These are phyloP conservation scores for Dendrocopos noguchii DNA, from an alignment of 2,113 vertebrate species.

Conservation along the genomic window DNA sequence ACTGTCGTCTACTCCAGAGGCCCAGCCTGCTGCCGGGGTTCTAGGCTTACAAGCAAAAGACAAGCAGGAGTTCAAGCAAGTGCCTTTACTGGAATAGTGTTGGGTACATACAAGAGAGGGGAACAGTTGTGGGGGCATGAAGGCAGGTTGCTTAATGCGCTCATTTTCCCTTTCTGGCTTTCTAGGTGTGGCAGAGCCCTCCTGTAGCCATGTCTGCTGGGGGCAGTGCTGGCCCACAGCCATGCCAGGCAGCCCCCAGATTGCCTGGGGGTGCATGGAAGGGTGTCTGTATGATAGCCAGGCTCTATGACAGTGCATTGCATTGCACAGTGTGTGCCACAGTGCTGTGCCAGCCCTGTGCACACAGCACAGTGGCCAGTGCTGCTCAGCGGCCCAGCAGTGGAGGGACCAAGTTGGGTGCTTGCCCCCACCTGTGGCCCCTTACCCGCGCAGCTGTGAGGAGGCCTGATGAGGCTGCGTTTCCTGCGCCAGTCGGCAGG, in stretches of 20 bases:
- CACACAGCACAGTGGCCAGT: background rate
- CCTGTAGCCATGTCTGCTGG: background rate
- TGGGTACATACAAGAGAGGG: background rate
- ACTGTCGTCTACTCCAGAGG: fast-evolving
- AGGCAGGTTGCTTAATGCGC: background rate
- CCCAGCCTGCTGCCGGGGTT: fast-evolving
- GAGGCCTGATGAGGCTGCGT: fast-evolving
- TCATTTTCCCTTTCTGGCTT: background rate
- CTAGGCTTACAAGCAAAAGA: background rate
- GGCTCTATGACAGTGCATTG: background rate
- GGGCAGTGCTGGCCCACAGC: fast-evolving
- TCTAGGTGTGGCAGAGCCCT: background rate
- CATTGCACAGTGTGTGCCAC: fast-evolving
- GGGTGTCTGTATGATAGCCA: fast-evolving
- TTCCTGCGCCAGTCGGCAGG: background rate
- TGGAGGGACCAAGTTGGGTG: fast-evolving
- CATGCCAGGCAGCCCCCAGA: background rate
- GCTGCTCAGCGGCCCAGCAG: fast-evolving
- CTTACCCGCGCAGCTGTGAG: background rate
- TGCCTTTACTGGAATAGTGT: conserved; percentile 39
- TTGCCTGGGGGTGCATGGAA: fast-evolving
- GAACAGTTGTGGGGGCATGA: fast-evolving
- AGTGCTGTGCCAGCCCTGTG: background rate
- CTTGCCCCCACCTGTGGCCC: background rate
- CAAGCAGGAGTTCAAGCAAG: background rate